Conservation (phyloP, 2,797 vertebrate genomes). For the Diplodus sargus region DNA sequence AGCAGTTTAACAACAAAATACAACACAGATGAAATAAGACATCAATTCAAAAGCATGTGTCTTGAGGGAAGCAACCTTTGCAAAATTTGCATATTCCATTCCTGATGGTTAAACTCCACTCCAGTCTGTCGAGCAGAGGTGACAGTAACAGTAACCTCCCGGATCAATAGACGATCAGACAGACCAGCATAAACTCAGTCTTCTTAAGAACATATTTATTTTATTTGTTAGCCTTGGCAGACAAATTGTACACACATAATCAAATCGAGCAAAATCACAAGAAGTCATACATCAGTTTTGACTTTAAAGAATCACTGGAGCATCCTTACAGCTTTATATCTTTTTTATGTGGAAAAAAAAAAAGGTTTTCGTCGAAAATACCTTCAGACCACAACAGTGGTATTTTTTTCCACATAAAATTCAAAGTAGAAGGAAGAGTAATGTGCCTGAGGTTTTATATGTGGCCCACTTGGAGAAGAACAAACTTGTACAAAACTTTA, state of each 20-base stretch:
- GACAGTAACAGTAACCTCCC: not conserved
- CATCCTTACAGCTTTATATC: not conserved
- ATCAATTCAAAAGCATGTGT: too few species aligned
- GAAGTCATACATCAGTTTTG: not conserved
- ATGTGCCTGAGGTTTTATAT: constrained; percentile 13
- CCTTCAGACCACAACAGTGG: constrained; percentile 4
- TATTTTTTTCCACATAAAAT: constrained; percentile 41
- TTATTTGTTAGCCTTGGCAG: not conserved
- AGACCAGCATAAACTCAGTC: not conserved
- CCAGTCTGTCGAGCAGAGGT: not conserved
- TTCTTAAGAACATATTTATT: not conserved
- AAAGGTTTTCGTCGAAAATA: not conserved
- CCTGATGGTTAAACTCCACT: constrained; percentile 2
- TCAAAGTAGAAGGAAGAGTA: constrained; percentile 4
- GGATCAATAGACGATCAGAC: not conserved
- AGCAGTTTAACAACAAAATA: too few species aligned
- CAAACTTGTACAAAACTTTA: not conserved
- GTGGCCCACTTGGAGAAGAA: not conserved
- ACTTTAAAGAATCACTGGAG: not conserved
- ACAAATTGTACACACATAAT: not conserved
- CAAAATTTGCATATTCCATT: not conserved
- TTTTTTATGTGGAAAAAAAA: constrained; percentile 24
- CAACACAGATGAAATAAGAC: too few species aligned
- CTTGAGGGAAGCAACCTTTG: not conserved
- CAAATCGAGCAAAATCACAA: constrained; percentile 2